Conservation (phyloP, 2,888 invertebrate genomes). For the Papilio elwesi region DNA sequence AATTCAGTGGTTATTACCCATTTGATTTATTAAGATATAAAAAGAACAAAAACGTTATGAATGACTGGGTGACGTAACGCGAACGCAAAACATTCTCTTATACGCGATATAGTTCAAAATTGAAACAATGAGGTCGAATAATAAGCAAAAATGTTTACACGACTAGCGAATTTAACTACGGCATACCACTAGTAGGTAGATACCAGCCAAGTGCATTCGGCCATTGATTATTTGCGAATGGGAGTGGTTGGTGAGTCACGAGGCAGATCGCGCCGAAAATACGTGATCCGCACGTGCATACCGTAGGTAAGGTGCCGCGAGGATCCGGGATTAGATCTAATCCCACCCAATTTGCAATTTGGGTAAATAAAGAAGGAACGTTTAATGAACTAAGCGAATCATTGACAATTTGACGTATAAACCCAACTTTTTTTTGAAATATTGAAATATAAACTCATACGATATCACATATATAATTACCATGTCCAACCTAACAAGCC, state of each 20-base stretch:
- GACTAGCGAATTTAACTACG: neutral
- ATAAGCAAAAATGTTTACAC: conserved; percentile 9
- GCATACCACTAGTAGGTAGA: neutral
- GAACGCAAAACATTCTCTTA: neutral
- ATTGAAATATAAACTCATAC: no score
- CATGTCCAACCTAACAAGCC: no score
- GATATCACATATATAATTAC: no score
- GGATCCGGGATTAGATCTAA: neutral
- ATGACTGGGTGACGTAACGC: neutral
- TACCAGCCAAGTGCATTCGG: conserved; percentile 6
- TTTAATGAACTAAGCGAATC: no score
- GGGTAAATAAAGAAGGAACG: neutral
- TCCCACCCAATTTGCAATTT: neutral
- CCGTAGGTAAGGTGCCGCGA: neutral
- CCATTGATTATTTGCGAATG: conserved; percentile 34
- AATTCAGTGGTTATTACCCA: neutral
- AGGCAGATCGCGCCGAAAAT: conserved; percentile 31
- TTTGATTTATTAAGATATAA: neutral
- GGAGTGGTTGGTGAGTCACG: conserved; percentile 30
- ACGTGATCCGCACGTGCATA: conserved; percentile 18
- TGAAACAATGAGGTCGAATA: neutral
- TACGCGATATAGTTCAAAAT: neutral
- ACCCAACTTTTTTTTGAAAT: no score
- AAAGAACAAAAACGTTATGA: neutral
- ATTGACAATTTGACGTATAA: no score